Base-by-base conservation (phyloP, 2,797 vertebrate genomes). In the Aphelocoma californica region DNA sequence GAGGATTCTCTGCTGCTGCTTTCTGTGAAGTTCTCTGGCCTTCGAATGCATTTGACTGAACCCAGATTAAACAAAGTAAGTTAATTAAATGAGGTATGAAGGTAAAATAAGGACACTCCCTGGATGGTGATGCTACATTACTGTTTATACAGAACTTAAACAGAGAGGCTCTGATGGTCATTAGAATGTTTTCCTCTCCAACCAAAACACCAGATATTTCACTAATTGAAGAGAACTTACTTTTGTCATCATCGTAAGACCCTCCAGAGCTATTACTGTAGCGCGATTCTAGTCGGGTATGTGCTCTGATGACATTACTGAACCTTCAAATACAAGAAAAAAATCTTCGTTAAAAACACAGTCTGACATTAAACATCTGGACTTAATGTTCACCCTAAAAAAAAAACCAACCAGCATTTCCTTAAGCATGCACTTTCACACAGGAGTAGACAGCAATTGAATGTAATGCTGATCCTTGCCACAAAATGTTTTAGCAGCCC, bases 231-330 rank as follows among this genome's bases (percentile, higher is more conserved):
- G 8, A 95, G 51, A 70, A 98, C 99, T 98, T 97, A 99, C 99
- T 98, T 98, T 99, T 99, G 93, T 99, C 99, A 70, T 99, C 99
- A 83, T 99, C 99, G 0, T 99, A 99, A 14, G 99, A 99, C 70
- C 99, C 99, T 96, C 99, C 99, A 0, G 99, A 99, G 97, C 99
- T 99, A 97, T 99, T 99, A 97, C 99, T 99, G 97, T 99, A 99
- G 92, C 99, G 98, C 38, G 99, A 99, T 96, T 99, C 99, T 58
- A 99, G 98, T 42, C 99, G 98, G 54, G 99, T 99, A 95, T 99
- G 99, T 87, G 99, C 99, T 96, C 99, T 98, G 87, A 98, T 98
- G 64, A 98, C 97, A 26, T 98, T 98, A 91, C 98, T 98, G 77
- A 98, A 98, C 98, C 99, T 99, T 91, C 80, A 90, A 96, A 97